These are phyloP conservation scores for Thinocorus orbignyianus DNA, from an alignment of 2,113 vertebrate genomes.

Conservation along the genomic window DNA sequence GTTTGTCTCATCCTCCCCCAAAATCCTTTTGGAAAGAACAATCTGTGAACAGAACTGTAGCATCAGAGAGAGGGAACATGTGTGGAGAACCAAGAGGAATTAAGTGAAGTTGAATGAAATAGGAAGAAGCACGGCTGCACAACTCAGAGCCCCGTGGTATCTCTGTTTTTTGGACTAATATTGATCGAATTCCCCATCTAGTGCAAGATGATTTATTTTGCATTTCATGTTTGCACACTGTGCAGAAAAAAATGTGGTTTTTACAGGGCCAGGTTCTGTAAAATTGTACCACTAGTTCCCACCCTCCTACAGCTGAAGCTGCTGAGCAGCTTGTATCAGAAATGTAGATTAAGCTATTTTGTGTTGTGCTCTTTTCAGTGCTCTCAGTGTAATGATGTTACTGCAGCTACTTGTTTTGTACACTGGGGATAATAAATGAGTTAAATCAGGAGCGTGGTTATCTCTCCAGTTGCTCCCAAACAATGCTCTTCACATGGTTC, in stretches of 20 bases:
- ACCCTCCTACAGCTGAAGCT: not conserved
- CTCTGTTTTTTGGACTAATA: not conserved
- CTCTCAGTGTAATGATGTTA: not conserved
- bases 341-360: not conserved
- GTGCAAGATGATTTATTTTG: not conserved
- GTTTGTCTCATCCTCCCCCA: not conserved
- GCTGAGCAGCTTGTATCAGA: not conserved
- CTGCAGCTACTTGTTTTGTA: slow-evolving; percentile 25
- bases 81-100: not conserved
- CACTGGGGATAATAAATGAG: not conserved
- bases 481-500: slow-evolving; percentile 15
- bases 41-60: not conserved
- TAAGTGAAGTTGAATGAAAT: not conserved
- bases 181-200: not conserved
- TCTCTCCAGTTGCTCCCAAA: slow-evolving; percentile 12
- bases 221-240: not conserved
- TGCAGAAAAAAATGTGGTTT: not conserved
- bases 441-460: not conserved
- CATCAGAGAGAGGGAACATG: not conserved
- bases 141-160: accelerated
- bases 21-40: not conserved
- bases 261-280: not conserved
- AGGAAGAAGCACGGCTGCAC: not conserved
- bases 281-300: not conserved
- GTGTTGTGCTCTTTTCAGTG: not conserved